These are phyloP conservation scores for Osmoderma eremita DNA, from an alignment of 2,888 invertebrate species.

Conservation along the genomic window DNA sequence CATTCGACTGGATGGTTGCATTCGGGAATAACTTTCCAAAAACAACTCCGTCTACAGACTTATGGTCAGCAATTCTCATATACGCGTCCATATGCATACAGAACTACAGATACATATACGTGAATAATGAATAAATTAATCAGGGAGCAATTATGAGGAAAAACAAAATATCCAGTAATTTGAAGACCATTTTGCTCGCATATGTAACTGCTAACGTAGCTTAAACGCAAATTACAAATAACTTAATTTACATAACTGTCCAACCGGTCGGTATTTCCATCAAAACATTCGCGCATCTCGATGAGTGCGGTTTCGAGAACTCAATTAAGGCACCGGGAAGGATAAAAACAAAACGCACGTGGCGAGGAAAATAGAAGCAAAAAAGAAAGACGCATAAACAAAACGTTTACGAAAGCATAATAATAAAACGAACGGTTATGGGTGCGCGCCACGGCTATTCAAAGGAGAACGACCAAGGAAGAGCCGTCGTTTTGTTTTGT, in stretches of 20 bases:
- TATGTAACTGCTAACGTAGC: too few species aligned
- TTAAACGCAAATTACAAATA: conserved; percentile 28
- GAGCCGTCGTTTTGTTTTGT: neutral
- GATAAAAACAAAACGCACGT: conserved; percentile 17
- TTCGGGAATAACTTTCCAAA: too few species aligned
- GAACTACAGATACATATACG: too few species aligned
- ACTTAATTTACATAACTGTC: conserved; percentile 30
- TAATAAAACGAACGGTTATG: conserved; percentile 35
- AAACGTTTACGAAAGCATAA: conserved; percentile 37
- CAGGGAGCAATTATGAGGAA: too few species aligned
- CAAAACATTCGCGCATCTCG: conserved; percentile 23
- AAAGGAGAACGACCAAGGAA: conserved; percentile 3
- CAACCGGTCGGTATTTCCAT: conserved; percentile 8
- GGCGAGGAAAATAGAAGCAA: neutral
- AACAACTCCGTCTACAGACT: too few species aligned
- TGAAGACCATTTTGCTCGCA: too few species aligned
- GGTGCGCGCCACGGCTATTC: conserved; percentile 16
- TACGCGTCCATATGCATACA: too few species aligned
- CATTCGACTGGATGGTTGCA: too few species aligned
- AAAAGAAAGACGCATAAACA: conserved; percentile 27
- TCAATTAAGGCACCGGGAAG: conserved; percentile 25
- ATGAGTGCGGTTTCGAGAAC: conserved; percentile 28
- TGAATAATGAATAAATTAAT: too few species aligned
- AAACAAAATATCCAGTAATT: too few species aligned
- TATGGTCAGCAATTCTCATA: too few species aligned